phyloP scores from a whole-genome alignment of 2,888 invertebrate species.

The Nomada lathburiana region DNA sequence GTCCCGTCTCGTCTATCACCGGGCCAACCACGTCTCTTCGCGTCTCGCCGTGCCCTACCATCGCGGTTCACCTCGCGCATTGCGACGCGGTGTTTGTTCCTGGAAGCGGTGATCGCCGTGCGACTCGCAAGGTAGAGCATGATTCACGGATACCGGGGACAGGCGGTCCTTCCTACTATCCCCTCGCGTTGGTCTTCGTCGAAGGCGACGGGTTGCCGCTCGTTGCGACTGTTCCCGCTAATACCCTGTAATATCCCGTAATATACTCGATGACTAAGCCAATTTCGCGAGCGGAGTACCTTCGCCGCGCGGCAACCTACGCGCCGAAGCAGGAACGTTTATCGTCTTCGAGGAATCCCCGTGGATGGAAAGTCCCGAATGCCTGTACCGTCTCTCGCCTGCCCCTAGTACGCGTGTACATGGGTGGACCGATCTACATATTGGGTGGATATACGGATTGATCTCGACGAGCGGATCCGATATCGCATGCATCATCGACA shows the following conservation, averaged over 20 bases:
- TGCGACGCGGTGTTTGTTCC: conserved; percentile 55
- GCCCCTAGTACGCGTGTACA: no score
- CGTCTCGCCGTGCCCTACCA: no score
- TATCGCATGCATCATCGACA: neutral
- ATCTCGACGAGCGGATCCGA: neutral
- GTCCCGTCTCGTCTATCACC: no score
- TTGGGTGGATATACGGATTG: neutral
- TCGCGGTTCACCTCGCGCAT: neutral
- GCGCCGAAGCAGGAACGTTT: conserved; percentile 12
- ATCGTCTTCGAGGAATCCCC: conserved; percentile 8
- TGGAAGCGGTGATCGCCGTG: conserved; percentile 70
- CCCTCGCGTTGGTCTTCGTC: conserved; percentile 33
- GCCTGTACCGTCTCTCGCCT: neutral
- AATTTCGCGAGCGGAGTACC: conserved; percentile 65
- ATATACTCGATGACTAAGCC: conserved; percentile 76
- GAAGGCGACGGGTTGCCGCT: conserved; percentile 35
- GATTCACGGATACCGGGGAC: conserved; percentile 73
- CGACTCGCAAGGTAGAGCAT: conserved; percentile 70
- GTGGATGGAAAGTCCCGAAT: neutral
- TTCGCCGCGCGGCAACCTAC: conserved; percentile 34
- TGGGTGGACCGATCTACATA: no score
- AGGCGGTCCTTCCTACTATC: conserved; percentile 38
- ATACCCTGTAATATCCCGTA: conserved; percentile 71
- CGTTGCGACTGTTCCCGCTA: conserved; percentile 59
- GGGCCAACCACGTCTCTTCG: no score